Conservation (phyloP, 2,888 invertebrate genomes). For the Clepsis dumicolana region DNA sequence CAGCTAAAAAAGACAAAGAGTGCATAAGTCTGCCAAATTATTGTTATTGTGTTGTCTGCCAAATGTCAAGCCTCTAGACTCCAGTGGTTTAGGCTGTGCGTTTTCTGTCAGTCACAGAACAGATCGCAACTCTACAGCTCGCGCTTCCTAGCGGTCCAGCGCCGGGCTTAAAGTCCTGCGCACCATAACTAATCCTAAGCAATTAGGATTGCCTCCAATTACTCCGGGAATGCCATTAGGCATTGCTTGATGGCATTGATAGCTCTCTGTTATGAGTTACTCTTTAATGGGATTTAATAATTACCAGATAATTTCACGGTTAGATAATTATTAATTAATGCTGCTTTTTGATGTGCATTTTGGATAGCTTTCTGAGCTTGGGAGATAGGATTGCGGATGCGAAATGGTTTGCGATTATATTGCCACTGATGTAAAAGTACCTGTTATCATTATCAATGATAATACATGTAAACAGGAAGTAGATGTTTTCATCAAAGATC, state of each 20-base stretch:
- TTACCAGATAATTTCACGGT: conserved; percentile 6
- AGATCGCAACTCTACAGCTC: too few relatives aligned
- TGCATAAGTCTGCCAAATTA: too few relatives aligned
- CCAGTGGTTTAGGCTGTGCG: too few relatives aligned
- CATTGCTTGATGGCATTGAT: conserved; percentile 12
- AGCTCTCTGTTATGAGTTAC: conserved; percentile 20
- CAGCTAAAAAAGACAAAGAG: too few relatives aligned
- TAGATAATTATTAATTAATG: background rate
- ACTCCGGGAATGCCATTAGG: conserved; percentile 27
- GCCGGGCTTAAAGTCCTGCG: background rate
- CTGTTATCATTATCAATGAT: too few relatives aligned
- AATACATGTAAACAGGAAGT: too few relatives aligned
- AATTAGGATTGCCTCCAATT: conserved; percentile 40
- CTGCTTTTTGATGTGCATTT: background rate
- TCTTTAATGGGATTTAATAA: conserved; percentile 37
- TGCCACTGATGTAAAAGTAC: too few relatives aligned
- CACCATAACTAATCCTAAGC: conserved; percentile 31
- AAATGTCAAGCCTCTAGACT: too few relatives aligned
- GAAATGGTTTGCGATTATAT: too few relatives aligned
- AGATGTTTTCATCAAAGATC: too few relatives aligned
- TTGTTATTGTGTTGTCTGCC: too few relatives aligned
- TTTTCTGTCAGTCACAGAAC: too few relatives aligned
- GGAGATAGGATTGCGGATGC: background rate
- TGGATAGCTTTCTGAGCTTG: background rate
- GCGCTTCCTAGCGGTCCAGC: background rate